Percentiles rank a stretch among this genome's conserved stretches.
Conservation (phyloP, 2,888 invertebrate genomes). For the Aromia moschata region DNA sequence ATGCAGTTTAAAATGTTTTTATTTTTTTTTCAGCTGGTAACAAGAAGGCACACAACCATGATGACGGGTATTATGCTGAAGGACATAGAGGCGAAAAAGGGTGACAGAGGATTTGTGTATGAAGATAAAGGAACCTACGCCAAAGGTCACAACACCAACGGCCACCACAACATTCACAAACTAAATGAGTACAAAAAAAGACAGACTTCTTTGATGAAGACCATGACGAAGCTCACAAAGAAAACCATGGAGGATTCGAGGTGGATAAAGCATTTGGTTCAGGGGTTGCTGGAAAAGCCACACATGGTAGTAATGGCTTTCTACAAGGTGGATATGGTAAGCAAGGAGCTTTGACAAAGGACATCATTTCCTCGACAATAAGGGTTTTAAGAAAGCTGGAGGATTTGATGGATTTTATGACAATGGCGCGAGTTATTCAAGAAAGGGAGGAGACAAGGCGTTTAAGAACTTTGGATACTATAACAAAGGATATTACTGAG, state of each 20-base stretch:
- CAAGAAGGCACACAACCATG: constrained; percentile 72
- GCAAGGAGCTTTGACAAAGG: constrained; percentile 79
- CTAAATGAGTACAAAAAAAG: constrained; percentile 83
- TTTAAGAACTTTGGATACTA: constrained; percentile 63
- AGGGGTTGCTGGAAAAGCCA: constrained; percentile 31
- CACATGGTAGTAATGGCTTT: constrained; percentile 35
- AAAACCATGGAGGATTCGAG: constrained; percentile 79
- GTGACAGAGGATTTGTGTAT: constrained; percentile 66
- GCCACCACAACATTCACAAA: constrained; percentile 82
- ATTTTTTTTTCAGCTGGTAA: constrained; percentile 69
- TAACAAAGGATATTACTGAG: constrained; percentile 2
- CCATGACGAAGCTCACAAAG: constrained; percentile 78
- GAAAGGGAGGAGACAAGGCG: constrained; percentile 76
- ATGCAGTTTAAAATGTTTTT: too few species aligned
- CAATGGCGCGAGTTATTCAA: constrained; percentile 62
- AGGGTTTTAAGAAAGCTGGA: constrained; percentile 76
- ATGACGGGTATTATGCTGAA: constrained; percentile 72
- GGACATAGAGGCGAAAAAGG: constrained; percentile 74
- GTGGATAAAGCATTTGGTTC: constrained; percentile 47
- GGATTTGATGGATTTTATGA: constrained; percentile 58
- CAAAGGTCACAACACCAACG: constrained; percentile 83
- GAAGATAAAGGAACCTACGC: constrained; percentile 77
- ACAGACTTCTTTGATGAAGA: constrained; percentile 84
- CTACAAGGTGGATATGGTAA: constrained; percentile 68
- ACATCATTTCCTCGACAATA: constrained; percentile 75